Conservation (phyloP, 2,797 vertebrate species). For the Centropyge bicolor region DNA sequence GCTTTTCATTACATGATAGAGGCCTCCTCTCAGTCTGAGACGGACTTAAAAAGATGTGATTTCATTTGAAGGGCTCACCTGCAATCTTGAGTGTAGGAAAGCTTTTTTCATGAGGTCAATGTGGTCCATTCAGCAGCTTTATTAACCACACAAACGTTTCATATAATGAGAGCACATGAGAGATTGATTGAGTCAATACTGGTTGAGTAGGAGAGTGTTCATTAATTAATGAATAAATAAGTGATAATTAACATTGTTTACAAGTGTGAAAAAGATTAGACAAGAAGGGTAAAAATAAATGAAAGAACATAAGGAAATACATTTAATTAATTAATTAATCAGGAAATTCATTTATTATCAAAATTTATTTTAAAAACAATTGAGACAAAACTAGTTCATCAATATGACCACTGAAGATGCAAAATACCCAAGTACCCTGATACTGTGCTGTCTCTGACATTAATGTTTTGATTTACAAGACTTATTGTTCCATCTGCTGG, state of each 20-base stretch:
- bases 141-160: constrained; percentile 17
- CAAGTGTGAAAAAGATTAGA: not conserved
- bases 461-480: too few species aligned
- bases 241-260: too few species aligned
- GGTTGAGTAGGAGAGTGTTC: not conserved
- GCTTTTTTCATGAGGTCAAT: constrained; percentile 28
- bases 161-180: not conserved
- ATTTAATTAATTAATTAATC: too few species aligned
- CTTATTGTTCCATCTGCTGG: too few species aligned
- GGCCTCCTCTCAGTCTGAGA: constrained; percentile 26
- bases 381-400: not conserved
- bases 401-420: not conserved
- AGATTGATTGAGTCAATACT: constrained; percentile 8
- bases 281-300: not conserved
- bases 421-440: not conserved
- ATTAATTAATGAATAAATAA: too few species aligned
- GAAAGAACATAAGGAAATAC: too few species aligned
- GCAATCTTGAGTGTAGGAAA: constrained; percentile 13
- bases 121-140: constrained; percentile 15
- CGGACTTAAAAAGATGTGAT: constrained; percentile 38
- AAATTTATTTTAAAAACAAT: not conserved
- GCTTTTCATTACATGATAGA: constrained; percentile 42
- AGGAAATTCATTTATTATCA: too few species aligned
- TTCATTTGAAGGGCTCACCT: constrained; percentile 21
- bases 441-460: too few species aligned